Evolutionary conservation across 2,888 invertebrate genomes (phyloP), one percentile per base, ranked within the genome.

Genomic region (Lycaena phlaeas): DNA sequence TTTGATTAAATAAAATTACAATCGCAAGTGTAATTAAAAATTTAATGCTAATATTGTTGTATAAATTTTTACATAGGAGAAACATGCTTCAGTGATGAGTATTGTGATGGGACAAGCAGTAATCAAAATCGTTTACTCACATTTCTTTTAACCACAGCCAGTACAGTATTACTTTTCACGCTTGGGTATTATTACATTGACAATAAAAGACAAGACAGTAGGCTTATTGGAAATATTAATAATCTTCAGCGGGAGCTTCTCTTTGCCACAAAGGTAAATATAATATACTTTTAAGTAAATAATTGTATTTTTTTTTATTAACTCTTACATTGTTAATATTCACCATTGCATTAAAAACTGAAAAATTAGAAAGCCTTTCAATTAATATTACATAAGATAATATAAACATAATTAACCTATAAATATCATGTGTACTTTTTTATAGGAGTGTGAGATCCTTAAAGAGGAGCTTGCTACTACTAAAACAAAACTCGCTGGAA

Each of bases 121-220:
- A 64, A 69, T 12, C 68, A 60, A 42, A 85, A 85, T 48, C 75
- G 87, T 11, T 53, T 87, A 2, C 57, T 91, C 9, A 82, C 88
- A 1, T 90, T 88, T 62, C 73, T 91, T 22, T 60, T 86, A 9
- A 86, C 92, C 36, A 89, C 92, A n/a, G 90, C 92, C 2, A 71
- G 87, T n/a, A 89, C 92, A 0, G 88, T 91, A 1, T 75, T 93
- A 4, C 67, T 92, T 37, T 93, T 94, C 59, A 87, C 90, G 11
- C 85, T 93, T 44, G 92, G 92, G 14, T 92, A 92, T 70, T 91
- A 93, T 65, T 90, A 90, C 53, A 88, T 93, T 46, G 93, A 93
- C 68, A 92, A 90, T 59, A 89, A 86, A 55, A 87, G 90, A 49
- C 87, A 90, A 56, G 93, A 93, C 59, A 86, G 88, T 36, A 87